A percentile compares a stretch with the other conserved stretches of the same genome.
Evolutionary conservation across 2,888 invertebrate species (phyloP).

Genomic region (Ormyrus pomaceus): DNA sequence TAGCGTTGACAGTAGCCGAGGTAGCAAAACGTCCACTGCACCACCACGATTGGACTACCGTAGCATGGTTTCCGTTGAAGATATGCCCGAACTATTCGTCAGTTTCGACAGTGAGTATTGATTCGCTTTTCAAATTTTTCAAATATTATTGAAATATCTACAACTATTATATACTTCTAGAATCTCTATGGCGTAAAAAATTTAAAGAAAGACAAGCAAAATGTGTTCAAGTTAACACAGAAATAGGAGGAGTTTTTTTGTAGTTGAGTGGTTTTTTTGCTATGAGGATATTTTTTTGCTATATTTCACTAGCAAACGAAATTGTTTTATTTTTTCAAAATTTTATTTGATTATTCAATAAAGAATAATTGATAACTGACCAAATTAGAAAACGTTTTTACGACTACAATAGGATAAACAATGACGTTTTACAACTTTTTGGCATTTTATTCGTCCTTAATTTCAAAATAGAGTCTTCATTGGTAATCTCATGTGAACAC

Average conservation of each 20-base stretch:
- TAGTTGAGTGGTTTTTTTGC: conserved; percentile 33
- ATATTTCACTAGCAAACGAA: not conserved
- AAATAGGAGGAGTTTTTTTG: conserved; percentile 14
- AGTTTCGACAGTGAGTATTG: conserved; percentile 92
- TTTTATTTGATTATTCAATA: not conserved
- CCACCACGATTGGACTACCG: conserved; percentile 91
- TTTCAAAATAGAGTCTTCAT: conserved; percentile 33
- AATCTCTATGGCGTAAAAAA: conserved; percentile 1
- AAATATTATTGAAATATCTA: not conserved
- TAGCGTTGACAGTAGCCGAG: conserved; percentile 81
- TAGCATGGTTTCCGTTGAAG: conserved; percentile 95
- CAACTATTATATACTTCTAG: not conserved
- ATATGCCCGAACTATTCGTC: conserved; percentile 96
- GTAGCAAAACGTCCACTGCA: conserved; percentile 78
- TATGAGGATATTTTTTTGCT: conserved; percentile 31
- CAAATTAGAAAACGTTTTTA: not conserved
- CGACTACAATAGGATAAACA: not conserved
- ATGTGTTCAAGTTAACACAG: conserved; percentile 36
- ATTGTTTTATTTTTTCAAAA: conserved; percentile 12
- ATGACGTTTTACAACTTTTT: conserved; percentile 31
- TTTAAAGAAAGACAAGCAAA: conserved; percentile 46
- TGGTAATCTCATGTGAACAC: conserved; percentile 16
- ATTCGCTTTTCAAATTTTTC: not conserved
- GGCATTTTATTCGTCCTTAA: conserved; percentile 4
- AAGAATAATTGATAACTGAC: conserved; percentile 3